Evolutionary conservation across 1,140 invertebrate genomes (phyloP), one percentile per base, ranked within the genome.

Genomic region (Drosophila ohnishii): DNA sequence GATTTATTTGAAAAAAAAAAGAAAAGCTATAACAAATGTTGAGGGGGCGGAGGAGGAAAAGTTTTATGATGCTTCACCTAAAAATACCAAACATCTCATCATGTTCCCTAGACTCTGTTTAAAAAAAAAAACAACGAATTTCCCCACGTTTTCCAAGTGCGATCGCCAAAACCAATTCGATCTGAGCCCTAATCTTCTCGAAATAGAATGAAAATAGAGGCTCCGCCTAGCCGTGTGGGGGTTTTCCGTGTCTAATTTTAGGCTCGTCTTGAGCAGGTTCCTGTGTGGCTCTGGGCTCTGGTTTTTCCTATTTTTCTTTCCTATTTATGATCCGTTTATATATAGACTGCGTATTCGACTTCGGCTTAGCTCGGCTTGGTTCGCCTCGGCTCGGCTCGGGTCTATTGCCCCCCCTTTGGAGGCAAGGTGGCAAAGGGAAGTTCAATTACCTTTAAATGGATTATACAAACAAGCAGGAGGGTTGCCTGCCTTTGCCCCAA

Each of bases 401-500:
- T 51, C 34, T 50, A 51, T 57, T 71, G 65, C 59, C 44, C 64
- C 22, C 25, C 32, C 32, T 37, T 56, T 50, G 50, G 48, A 16
- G 19, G 39, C 25, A 62, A 22, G 62, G 65, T 69, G 62, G 61
- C 34, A 13, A 35, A 61, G 76, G 82, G 65, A 78, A 80, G 84
- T 88, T 87, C 84, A 87, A 87, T 84, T 88, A 87, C 84, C 84
- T 88, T 84, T 78, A 80, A 76, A 88, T 88, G 75, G 84, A 80
- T 78, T 83, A 84, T 76, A 88, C 72, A 88, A 88, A 66, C 61
- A 75, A 65, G 53, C 40, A 64, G 53, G 32, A 64, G 62, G 55
- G 62, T 56, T 58, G 56, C 51, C 47, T 19, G 56, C 51, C 47
- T 19, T 8, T 22, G 48, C 25, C 16, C 25, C 45, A 45, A 44